Conservation (phyloP, 2,113 vertebrate genomes). For the Phalacrocorax pelagicus region DNA sequence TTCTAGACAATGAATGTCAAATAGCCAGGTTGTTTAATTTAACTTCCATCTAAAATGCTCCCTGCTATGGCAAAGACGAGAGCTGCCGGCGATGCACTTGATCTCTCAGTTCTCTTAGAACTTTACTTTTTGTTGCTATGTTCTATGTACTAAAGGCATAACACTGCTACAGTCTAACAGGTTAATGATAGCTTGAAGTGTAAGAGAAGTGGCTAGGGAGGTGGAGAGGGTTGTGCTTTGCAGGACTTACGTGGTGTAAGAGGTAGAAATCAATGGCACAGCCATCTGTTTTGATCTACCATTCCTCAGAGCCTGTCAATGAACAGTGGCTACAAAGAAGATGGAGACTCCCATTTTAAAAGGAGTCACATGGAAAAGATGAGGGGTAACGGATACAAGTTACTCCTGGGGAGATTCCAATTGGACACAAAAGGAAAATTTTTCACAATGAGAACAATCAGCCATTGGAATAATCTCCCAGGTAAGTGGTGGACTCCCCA, state of each 20-base stretch:
- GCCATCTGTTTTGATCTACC: not conserved
- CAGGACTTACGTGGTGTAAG: fast-evolving
- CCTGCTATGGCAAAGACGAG: not conserved
- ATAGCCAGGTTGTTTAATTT: not conserved
- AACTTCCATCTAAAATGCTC: not conserved
- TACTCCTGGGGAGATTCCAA: not conserved
- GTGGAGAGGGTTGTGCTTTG: not conserved
- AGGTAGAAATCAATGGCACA: not conserved
- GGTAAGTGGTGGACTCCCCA: not conserved
- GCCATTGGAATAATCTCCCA: not conserved
- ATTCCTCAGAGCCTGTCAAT: not conserved
- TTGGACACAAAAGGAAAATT: not conserved
- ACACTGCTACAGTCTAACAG: not conserved
- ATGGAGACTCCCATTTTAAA: not conserved
- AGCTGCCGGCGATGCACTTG: not conserved
- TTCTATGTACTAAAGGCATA: not conserved
- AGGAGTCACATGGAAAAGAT: not conserved
- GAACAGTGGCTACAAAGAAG: not conserved
- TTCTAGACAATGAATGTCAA: not conserved
- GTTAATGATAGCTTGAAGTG: not conserved
- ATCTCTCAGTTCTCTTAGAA: not conserved
- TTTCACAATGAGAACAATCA: not conserved
- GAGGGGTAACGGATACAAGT: not conserved
- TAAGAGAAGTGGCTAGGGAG: not conserved
- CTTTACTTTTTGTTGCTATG: not conserved